These are phyloP conservation scores for Crocodylus rhombifer DNA, from an alignment of 2,797 vertebrate genomes.

Conservation along the genomic window DNA sequence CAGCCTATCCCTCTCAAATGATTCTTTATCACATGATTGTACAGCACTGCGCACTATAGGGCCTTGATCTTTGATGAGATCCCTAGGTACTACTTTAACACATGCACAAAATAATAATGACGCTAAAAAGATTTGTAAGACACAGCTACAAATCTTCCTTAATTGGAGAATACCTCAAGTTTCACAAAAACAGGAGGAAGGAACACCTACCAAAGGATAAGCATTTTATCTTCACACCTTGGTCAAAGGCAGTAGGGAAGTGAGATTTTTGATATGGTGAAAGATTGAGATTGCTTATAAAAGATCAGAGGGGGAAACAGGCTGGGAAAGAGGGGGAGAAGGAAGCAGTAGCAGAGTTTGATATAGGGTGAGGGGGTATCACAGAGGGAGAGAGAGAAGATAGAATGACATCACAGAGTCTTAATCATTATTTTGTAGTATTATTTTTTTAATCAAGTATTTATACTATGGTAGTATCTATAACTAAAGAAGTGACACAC, in stretches of 20 bases:
- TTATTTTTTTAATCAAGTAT: rapidly evolving
- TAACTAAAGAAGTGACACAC: background rate
- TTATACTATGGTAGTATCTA: background rate
- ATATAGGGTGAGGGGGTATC: background rate
- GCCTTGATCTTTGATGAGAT: background rate
- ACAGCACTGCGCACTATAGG: background rate
- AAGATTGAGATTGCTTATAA: background rate
- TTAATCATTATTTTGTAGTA: background rate
- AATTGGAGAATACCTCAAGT: background rate
- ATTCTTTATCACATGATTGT: background rate
- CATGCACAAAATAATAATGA: background rate
- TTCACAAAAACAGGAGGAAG: constrained; percentile 54
- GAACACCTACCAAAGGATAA: constrained; percentile 53
- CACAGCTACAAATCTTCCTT: constrained; percentile 7
- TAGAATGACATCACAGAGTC: background rate
- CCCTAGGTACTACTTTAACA: background rate
- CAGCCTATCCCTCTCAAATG: background rate
- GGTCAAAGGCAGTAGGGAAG: constrained; percentile 35
- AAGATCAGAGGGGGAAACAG: background rate
- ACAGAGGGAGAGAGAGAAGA: background rate
- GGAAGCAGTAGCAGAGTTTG: background rate
- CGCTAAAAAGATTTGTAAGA: background rate
- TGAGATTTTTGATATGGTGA: constrained; percentile 37
- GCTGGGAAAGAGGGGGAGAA: background rate
- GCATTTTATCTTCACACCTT: constrained; percentile 6